A percentile compares a stretch with the other conserved stretches of the same genome.
Conservation (phyloP, 37 sponge, comb jelly and placozoan species). For the Aphrocallistes beatrix region DNA sequence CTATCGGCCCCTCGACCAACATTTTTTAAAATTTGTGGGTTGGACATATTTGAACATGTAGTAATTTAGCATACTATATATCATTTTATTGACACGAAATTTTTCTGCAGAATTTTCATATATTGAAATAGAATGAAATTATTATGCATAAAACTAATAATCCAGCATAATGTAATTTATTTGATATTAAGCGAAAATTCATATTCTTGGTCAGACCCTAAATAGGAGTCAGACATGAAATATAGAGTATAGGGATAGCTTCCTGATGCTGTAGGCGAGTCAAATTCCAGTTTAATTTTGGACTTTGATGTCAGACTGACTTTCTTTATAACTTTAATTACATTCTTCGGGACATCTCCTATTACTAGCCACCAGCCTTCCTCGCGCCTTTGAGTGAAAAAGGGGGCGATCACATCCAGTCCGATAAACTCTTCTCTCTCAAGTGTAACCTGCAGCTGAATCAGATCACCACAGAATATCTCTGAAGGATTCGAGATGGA, state of each 20-base stretch:
- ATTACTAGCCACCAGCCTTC: constrained; percentile 99
- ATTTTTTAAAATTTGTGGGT: too few species aligned
- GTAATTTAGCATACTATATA: too few species aligned
- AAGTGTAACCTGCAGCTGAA: constrained; percentile 59
- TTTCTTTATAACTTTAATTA: constrained; percentile 59
- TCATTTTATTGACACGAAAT: too few species aligned
- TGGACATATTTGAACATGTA: too few species aligned
- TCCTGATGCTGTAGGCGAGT: constrained; percentile 66
- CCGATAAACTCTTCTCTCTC: constrained; percentile 83
- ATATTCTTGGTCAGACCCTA: constrained; percentile 99
- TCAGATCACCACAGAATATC: constrained; percentile 42
- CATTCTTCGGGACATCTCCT: constrained; percentile 41
- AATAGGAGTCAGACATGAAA: constrained; percentile 98
- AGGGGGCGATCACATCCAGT: constrained; percentile 89
- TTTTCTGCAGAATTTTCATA: too few species aligned
- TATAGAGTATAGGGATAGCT: constrained; percentile 73
- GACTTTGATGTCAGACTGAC: constrained; percentile 77
- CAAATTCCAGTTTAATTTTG: constrained; percentile 84
- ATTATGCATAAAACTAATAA: too few species aligned
- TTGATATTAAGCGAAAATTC: constrained; percentile 51
- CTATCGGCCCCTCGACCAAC: too few species aligned
- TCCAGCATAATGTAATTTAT: too few species aligned
- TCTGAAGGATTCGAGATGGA: neutral
- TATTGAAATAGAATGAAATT: too few species aligned
- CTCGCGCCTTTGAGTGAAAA: constrained; percentile 93